Evolutionary conservation across 2,797 vertebrate species (phyloP), one percentile per base, ranked within the genome.

Genomic region (Lophotriccus pileatus): DNA sequence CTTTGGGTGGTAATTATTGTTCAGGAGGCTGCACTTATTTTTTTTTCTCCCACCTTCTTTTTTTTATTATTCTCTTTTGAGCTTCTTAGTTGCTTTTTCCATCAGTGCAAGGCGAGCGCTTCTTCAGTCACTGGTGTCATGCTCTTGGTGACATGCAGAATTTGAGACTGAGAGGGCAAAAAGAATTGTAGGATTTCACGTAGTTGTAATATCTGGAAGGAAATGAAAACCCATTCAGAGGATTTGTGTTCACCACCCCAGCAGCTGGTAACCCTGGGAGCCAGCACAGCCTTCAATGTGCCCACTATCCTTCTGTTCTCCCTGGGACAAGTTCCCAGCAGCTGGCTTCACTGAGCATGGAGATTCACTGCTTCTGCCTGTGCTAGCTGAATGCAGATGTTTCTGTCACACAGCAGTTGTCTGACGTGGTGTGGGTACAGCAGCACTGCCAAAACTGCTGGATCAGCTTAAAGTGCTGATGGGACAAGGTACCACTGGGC

Each of bases 21-120:
- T 91, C 63, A 66, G 50, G 24, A 77, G 15, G 36, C 13, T 77
- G 22, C 7, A 36, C 6, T 39, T 39, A 14, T 39, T 39, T 39
- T 5, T 19, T 32, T 4, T 9, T 15, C 4, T 5, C 49, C 16
- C n/a, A 9, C 5, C 47, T 49, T 24, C 13, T 47, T 47, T 47
- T 14, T 27, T 28, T 50, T 28, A 2, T 10, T 34, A 14, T 16
- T 3, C 4, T 6, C 15, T 39, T 84, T 50, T 7, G 1, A 69
- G 47, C 12, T 37, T 13, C 22, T 37, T 56, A 3, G 2, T 7
- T 46, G 12, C 53, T 68, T 49, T 90, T 59, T 36, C 37, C 23
- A 56, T 20, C 22, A 70, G 30, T 5, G 2, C 18, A 70, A 74
- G 20, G n/a, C 13, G 43, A 74, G 41, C 1, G 0, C 6, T 37